Percentiles rank a stretch among this genome's conserved stretches.
phyloP scores from a whole-genome alignment of 2,113 vertebrate species.

The Oncorhynchus tshawytscha region DNA sequence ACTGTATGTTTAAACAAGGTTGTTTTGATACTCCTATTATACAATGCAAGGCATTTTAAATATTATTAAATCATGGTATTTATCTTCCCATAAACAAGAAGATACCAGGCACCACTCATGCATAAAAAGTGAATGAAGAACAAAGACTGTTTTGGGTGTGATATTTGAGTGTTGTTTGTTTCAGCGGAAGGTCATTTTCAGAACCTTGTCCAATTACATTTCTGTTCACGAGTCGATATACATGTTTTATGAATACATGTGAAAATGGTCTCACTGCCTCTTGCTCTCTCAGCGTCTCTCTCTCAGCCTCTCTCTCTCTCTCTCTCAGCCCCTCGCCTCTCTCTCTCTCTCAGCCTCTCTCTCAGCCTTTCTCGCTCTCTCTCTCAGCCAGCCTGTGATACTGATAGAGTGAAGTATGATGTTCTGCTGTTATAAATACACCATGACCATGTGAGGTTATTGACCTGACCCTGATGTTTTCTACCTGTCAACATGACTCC shows the following conservation, averaged over 20 bases:
- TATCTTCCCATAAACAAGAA: conserved; percentile 28
- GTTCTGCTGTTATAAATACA: not conserved
- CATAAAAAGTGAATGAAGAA: conserved; percentile 31
- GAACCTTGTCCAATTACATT: conserved; percentile 45
- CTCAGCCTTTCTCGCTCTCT: not conserved
- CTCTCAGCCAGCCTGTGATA: conserved; percentile 1
- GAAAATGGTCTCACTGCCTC: not conserved
- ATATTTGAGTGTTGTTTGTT: conserved; percentile 23
- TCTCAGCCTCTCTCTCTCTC: too few relatives aligned
- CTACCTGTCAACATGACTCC: conserved; percentile 9
- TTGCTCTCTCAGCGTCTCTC: too few relatives aligned
- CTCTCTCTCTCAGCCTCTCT: too few relatives aligned
- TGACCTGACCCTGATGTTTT: conserved; percentile 39
- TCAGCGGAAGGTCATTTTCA: conserved; percentile 41
- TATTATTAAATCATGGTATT: conserved; percentile 21
- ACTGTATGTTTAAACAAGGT: conserved; percentile 22
- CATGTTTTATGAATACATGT: conserved; percentile 6
- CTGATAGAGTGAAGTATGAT: too few relatives aligned
- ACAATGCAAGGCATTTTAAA: conserved; percentile 7
- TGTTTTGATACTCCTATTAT: conserved; percentile 30
- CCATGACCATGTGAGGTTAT: conserved; percentile 4
- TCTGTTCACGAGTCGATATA: conserved; percentile 25
- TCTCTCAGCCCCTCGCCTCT: too few relatives aligned
- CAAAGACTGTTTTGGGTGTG: conserved; percentile 22
- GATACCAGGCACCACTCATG: conserved; percentile 32